phyloP scores from a whole-genome alignment of 2,888 invertebrate species.

The Cephus rjabovi region DNA sequence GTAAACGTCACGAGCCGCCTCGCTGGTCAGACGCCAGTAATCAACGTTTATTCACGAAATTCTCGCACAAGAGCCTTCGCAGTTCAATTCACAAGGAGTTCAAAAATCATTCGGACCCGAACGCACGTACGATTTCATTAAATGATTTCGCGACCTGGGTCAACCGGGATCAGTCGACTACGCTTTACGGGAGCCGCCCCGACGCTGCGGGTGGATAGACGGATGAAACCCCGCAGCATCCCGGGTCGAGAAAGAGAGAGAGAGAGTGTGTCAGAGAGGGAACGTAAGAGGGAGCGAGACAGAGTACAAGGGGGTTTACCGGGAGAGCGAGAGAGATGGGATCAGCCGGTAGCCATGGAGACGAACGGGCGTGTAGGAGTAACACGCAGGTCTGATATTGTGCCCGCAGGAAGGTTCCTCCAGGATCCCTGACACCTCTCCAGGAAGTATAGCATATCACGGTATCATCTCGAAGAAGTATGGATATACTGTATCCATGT shows the following conservation, averaged over 20 bases:
- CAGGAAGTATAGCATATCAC: too few species aligned
- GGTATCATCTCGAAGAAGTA: too few species aligned
- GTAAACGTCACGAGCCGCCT: too few species aligned
- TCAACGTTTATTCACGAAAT: too few species aligned
- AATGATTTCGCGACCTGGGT: conserved; percentile 48
- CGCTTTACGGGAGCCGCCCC: conserved; percentile 61
- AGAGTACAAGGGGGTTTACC: too few species aligned
- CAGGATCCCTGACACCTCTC: too few species aligned
- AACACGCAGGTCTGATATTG: conserved; percentile 51
- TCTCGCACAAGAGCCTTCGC: neutral
- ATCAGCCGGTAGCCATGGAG: conserved; percentile 28
- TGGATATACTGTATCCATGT: too few species aligned
- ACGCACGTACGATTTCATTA: neutral
- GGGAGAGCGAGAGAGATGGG: conserved; percentile 44
- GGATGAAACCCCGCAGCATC: conserved; percentile 48
- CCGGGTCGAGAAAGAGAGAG: conserved; percentile 28
- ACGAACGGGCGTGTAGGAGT: conserved; percentile 15
- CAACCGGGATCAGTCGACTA: conserved; percentile 58
- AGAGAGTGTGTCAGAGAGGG: neutral
- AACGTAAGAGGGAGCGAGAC: too few species aligned
- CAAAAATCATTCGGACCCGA: neutral
- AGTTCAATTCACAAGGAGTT: neutral
- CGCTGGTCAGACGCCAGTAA: too few species aligned
- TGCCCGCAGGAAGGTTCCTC: conserved; percentile 30
- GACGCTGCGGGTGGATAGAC: conserved; percentile 52